Evolutionary conservation across 2,888 invertebrate genomes (phyloP), one percentile per base, ranked within the genome.

Genomic region (Prosapia bicincta): DNA sequence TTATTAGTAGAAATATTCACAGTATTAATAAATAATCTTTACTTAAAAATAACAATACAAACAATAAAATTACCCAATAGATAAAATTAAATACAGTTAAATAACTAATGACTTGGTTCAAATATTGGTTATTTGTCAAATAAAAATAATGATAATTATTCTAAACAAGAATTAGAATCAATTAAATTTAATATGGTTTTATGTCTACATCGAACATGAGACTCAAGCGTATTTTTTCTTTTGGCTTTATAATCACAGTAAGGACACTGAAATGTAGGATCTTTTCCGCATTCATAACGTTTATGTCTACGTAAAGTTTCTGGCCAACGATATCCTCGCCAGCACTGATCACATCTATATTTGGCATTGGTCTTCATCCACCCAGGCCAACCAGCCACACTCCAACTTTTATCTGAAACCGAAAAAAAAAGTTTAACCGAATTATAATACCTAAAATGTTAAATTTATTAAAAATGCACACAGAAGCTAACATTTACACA

Each of bases 181-280:
- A 54, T 54, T 54, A 20, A 13, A 54, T 20, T 2, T 20, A 54
- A 10, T 54, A 10, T n/a, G 13, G 38, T 15, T 84, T 72, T 81
- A 81, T 79, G 80, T 65, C 78, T 80, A 25, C 74, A 74, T 13
- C 67, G 28, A 9, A 80, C 38, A 66, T 80, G 82, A n/a, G 79
- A 81, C 26, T 79, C 82, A 26, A 84, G 79, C 72, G 84, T 83
- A 76, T 84, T 83, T 66, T 84, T 85, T 76, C 83, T 83, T 76
- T 85, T 84, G 80, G 84, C 84, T 71, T 81, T 81, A 72, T 82
- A 84, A 25, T 82, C 79, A 78, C 87, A 87, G 69, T 83, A 75
- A 7, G 81, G 81, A 79, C 87, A 87, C 6, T 79, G 79, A 80
- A 84, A 86, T 77, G 84, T 83, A 71, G 86, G 85, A 5, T 70